These are phyloP conservation scores for Rhopalosiphum maidis DNA, from an alignment of 1,140 invertebrate genomes.

Conservation along the genomic window DNA sequence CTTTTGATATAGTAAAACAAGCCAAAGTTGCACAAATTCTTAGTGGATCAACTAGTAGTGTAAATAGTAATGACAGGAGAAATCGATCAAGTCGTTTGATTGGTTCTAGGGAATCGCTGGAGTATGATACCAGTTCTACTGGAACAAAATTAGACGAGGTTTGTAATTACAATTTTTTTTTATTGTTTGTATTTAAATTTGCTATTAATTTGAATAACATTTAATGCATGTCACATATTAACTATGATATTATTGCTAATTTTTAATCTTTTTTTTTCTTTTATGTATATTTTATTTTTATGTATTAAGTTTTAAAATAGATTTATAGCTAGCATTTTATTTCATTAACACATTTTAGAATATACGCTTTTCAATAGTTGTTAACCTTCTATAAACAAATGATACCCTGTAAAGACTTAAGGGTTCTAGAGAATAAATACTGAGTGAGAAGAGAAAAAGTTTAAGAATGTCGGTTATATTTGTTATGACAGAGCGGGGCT, in stretches of 20 bases:
- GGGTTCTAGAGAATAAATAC: constrained; percentile 36
- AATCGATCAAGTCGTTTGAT: constrained; percentile 61
- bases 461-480: constrained; percentile 58
- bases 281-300: neutral
- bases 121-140: constrained; percentile 55
- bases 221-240: constrained; percentile 30
- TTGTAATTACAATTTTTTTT: constrained; percentile 6
- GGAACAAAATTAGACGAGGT: constrained; percentile 56
- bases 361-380: neutral
- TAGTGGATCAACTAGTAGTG: constrained; percentile 64
- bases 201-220: neutral
- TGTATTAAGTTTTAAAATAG: neutral
- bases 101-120: constrained; percentile 61
- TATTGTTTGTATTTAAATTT: constrained; percentile 21
- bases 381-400: neutral
- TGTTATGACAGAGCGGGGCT: constrained; percentile 61
- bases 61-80: constrained; percentile 62
- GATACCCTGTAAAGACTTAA: constrained; percentile 19
- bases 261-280: neutral
- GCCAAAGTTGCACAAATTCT: constrained; percentile 79
- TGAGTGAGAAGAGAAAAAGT: constrained; percentile 50
- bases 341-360: constrained; percentile 21
- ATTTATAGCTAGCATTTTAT: neutral
- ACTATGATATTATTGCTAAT: neutral
- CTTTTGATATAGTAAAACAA: constrained; percentile 89